phyloP scores from a whole-genome alignment of 2,113 vertebrate genomes.

The Mesembrinibis cayennensis region DNA sequence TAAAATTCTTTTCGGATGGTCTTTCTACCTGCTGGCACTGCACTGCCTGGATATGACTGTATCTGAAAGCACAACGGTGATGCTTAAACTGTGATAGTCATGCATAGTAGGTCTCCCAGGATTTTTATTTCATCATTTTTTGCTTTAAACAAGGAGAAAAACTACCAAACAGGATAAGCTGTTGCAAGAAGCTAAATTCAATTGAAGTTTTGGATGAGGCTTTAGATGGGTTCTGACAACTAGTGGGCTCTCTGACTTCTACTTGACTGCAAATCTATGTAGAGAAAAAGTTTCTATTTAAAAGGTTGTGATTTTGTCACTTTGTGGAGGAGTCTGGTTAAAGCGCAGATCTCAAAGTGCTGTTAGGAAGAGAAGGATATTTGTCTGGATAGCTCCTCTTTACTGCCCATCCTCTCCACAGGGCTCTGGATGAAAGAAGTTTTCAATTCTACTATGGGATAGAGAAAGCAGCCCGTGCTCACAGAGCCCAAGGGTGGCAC shows the following conservation, averaged over 20 bases:
- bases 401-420: neutral
- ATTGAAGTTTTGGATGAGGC: neutral
- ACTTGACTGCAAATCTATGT: neutral
- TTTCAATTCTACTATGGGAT: neutral
- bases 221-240: neutral
- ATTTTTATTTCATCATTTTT: neutral
- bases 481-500: neutral
- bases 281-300: neutral
- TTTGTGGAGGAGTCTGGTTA: neutral
- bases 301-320: neutral
- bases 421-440: neutral
- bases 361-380: neutral
- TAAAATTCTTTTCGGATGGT: neutral
- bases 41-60: neutral
- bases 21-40: neutral
- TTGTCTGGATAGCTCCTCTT: neutral
- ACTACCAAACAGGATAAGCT: neutral
- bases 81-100: neutral
- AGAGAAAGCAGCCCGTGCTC: neutral
- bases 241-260: neutral
- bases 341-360: neutral
- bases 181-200: neutral
- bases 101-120: neutral
- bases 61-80: neutral
- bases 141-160: neutral